Evolutionary conservation across 2,888 invertebrate species (phyloP), one percentile per base, ranked within the genome.

Genomic region (Lapara coniferarum): DNA sequence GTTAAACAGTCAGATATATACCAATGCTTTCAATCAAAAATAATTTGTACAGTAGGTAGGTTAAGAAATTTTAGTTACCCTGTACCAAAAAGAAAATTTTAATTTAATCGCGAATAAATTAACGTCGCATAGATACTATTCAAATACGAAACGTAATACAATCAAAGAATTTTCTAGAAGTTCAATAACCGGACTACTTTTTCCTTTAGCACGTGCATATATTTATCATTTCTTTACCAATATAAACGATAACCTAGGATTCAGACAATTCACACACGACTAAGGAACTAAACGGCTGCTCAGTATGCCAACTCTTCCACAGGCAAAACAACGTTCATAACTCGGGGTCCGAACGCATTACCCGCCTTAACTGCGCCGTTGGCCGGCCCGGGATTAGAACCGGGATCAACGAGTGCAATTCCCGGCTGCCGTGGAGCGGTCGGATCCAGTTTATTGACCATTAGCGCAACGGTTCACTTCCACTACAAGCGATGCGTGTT

Each of bases 381-480:
- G 73, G 46, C 76, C 73, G 76, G 69, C 76, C 76, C 75, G 77
- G 82, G 83, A 84, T 86, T 84, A 84, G 78, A 79, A 74, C 77
- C 71, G 74, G 83, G 85, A 83, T 85, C 84, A 85, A 76, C 76
- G 77, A 76, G 71, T 77, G 78, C 79, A 79, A 81, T 84, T 82
- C 79, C 80, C 77, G 73, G 76, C 75, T 72, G 74, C 71, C 73
- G 74, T 77, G 78, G 79, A 78, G 77, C 80, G 81, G 77, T 74
- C 73, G 78, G 81, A 81, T 81, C 83, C 77, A 79, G 81, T 86
- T 86, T 85, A 87, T 85, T 77, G 85, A 77, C 85, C 85, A 85
- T 86, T 86, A 86, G 77, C 79, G 19, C 59, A 12, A 44, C 25
- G 55, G 10, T 53, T 53, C 14, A 13, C 49, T 44, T 68, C 53